Evolutionary conservation across 2,888 invertebrate species (phyloP), one percentile per base, ranked within the genome.

Genomic region (Catocala nupta): DNA sequence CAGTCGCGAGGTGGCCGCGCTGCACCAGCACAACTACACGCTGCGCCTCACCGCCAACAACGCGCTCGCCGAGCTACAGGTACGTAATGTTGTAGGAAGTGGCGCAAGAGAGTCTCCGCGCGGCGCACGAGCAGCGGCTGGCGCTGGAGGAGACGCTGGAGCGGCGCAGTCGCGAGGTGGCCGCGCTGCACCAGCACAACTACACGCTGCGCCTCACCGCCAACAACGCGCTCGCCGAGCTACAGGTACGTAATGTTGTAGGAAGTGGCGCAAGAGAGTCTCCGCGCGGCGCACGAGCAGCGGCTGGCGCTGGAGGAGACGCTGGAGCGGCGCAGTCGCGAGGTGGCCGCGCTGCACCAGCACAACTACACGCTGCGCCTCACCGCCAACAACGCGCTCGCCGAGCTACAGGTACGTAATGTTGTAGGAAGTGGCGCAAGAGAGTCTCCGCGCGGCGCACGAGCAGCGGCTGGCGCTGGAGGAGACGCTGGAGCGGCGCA

Each of bases 241-340:
- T n/a, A n/a, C n/a, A n/a, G n/a, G n/a, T n/a, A n/a, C n/a, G n/a
- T n/a, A n/a, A n/a, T n/a, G n/a, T n/a, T n/a, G n/a, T n/a, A n/a
- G n/a, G n/a, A n/a, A n/a, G n/a, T n/a, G n/a, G n/a, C n/a, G n/a
- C n/a, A n/a, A n/a, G n/a, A 98, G 89, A 97, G 98, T 65, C 94
- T 99, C 55, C 96, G 97, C 71, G 97, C 97, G 90, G 96, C 98
- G 63, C 96, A 98, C 86, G 96, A 97, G 85, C 98, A 98, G 86
- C 97, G 98, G 71, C 95, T 98, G 75, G 97, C 98, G 81, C 96
- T 98, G 44, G 94, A 94, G 71, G 93, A 93, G 84, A 82, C 88
- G 62, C 76, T 93, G 73, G 93, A 93, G 87, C 85, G 91, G 44
- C 91, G 93, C 84, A 87, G 83, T 59, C 88, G 93, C 54, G 93